Conservation (phyloP, 2,797 vertebrate genomes). For the Neostethus bicornis region DNA sequence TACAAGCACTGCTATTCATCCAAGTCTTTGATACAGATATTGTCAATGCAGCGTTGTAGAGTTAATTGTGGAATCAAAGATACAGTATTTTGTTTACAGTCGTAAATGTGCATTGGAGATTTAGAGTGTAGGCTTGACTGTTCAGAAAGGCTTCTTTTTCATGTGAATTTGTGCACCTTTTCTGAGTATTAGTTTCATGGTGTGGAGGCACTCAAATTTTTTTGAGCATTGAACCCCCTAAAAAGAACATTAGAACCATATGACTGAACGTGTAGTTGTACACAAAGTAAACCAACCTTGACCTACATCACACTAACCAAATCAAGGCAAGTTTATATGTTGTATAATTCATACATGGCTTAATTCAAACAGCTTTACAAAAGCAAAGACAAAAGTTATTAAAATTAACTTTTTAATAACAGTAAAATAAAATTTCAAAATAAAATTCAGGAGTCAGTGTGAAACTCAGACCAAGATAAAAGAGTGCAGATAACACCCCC, state of each 20-base stretch:
- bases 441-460: too few species aligned
- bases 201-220: background rate
- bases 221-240: background rate
- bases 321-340: too few species aligned
- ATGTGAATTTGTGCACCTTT: background rate
- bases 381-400: too few species aligned
- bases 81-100: conserved; percentile 20
- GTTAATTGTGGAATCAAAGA: conserved; percentile 22
- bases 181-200: background rate
- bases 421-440: too few species aligned
- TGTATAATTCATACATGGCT: too few species aligned
- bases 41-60: conserved; percentile 36
- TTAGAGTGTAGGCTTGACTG: too few species aligned
- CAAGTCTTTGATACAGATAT: conserved; percentile 49
- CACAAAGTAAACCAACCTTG: background rate
- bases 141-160: background rate
- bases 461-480: too few species aligned
- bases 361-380: too few species aligned
- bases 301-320: background rate
- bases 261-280: background rate
- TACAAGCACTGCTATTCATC: conserved; percentile 50
- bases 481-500: too few species aligned
- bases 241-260: background rate
- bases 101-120: too few species aligned
- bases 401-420: too few species aligned